Base-by-base conservation (phyloP, 2,888 invertebrate genomes). In the Fragum sueziense region DNA sequence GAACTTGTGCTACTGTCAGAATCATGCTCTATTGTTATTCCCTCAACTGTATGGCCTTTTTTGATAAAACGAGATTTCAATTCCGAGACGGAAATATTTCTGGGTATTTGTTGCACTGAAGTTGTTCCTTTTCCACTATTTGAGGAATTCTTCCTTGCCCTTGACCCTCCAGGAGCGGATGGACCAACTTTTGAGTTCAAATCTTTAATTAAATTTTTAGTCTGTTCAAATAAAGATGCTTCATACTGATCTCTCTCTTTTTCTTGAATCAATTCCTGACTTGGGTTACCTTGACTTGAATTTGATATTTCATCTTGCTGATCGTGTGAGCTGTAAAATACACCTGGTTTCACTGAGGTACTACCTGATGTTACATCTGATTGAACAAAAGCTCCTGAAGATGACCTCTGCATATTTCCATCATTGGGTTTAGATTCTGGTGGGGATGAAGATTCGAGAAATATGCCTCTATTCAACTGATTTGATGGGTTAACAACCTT, bases 401-500 rank as follows among this genome's bases (percentile, higher is more conserved):
- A 61, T 61, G 61, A 61, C 1, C 20, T 31, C 7, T 1, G 4
- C n/a, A n/a, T n/a, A 33, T 11, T n/a, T 14, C n/a, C n/a, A 7
- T n/a, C 47, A 47, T 22, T 20, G 34, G 67, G 2, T 22, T 20
- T 34, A 25, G 67, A 67, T 7, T 22, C 41, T 41, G 3, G 1
- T 41, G 20, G 6, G 20, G 17, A 2, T 57, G 71, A 1, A 0
- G 76, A 59, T 71, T 67, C 65, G 9, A 57, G 41, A 47, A 71
- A 72, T 31, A 71, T 68, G 6, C 76, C 76, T 68, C 61, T 37
- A n/a, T 34, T 41, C 34, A 41, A 31, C 11, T 29, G n/a, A 1
- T 37, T 34, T 14, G 61, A 57, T 37, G 54, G 73, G 3, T 22
- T 65, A 7, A 37, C 41, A 9, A 80, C 14, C 54, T 70, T 75